Base-by-base conservation (phyloP, 1,140 invertebrate genomes). In the Anoplolepis gracilipes region DNA sequence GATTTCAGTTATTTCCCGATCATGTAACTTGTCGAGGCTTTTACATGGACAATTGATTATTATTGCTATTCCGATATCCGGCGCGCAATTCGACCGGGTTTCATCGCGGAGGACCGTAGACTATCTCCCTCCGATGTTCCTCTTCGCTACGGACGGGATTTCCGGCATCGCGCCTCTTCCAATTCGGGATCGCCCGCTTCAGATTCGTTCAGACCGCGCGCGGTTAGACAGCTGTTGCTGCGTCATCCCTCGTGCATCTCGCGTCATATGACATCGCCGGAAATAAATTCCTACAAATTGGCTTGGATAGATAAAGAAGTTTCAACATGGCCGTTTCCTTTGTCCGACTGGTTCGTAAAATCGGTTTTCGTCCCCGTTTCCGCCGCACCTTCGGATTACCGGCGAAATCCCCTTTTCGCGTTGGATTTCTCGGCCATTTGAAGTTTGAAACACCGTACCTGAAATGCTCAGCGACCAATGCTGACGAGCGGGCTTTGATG, bases 21-120 rank as follows among this genome's bases (percentile, higher is more conserved):
- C 90, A 85, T 91, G 90, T 91, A 91, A 91, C 90, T 87, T 84
- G 90, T 87, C 88, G 82, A 75, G 82, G 75, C 87, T 85, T 91
- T 90, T 91, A 86, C 91, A 91, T 90, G 90, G 90, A 90, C 91
- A 91, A 91, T 91, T 91, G 91, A 91, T 89, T 90, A 90, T 91
- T 88, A 91, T 91, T 88, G 90, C 88, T 84, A 73, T 87, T 81
- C 88, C 87, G 82, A 91, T 90, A 87, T 67, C 73, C 72, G 59
- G 33, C 61, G 33, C 57, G 42, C 79, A 65, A 88, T 84, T 67
- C 49, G 77, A 79, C 28, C 28, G 61, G 61, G 19, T 53, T 22
- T 22, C 53, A 39, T 16, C 46, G 7, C 61, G 59, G 46, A 30
- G 33, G 53, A 65, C 59, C 53, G 25, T 79, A 36, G 64, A 39